Evolutionary conservation across 2,113 vertebrate species (phyloP), one percentile per base, ranked within the genome.

Genomic region (Notarius quadriscutis): DNA sequence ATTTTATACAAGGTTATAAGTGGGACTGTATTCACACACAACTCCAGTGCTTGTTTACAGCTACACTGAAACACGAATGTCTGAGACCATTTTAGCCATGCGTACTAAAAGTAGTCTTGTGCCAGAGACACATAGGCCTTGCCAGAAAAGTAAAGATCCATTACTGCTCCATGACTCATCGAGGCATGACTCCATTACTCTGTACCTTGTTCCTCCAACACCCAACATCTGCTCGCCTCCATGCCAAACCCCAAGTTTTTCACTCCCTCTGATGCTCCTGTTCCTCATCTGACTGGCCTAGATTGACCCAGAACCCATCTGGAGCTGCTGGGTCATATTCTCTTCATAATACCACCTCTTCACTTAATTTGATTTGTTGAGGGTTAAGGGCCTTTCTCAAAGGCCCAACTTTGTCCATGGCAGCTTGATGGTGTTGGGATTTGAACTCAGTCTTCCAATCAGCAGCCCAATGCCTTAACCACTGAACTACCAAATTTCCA

Each of bases 111-210:
- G 53, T 27, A 53, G 75, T 85, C 87, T 15, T 83, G n/a, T 72
- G 82, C 50, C 71, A 77, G 71, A 87, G 72, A 82, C 65, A 27
- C 71, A 58, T 25, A 25, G 72, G 72, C 55, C 83, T 88, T 88
- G 85, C 57, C 20, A 87, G 81, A 93, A 90, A 88, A 89, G 90
- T 85, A 71, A 88, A 87, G 87, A 87, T 89, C 85, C 88, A 88
- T 81, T 87, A 91, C 86, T 87, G 82, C 85, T 74, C 86, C 88
- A 91, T 93, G 92, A 95, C 91, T 94, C 93, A 94, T 87, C 65
- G 72, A 89, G 89, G 92, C 92, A 93, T 92, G 94, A 91, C 91
- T 93, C 85, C 84, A 89, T 90, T 55, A 90, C 91, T 89, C 88
- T 91, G 90, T 88, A 86, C 92, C 89, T 90, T 80, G 86, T 83